Conservation (phyloP, 2,888 invertebrate species). For the Drosophila yooni region DNA sequence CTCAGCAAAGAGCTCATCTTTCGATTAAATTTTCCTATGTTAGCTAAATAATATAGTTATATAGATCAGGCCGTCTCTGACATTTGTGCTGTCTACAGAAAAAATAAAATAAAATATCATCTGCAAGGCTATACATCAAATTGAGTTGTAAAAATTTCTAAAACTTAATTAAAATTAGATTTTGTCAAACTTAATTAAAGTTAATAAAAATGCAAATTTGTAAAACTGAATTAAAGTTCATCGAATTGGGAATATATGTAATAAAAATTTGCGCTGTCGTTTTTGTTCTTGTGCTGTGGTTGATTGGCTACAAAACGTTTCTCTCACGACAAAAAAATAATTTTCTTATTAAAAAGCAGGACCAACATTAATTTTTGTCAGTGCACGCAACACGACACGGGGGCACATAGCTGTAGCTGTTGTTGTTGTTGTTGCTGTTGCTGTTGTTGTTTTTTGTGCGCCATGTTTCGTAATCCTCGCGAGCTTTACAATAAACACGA, state of each 20-base stretch:
- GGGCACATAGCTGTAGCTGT: constrained; percentile 6
- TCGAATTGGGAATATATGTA: neutral
- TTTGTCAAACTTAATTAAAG: neutral
- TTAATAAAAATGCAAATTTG: neutral
- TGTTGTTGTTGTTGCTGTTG: constrained; percentile 5
- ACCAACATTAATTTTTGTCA: neutral
- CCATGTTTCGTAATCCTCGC: constrained; percentile 65
- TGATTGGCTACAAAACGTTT: neutral
- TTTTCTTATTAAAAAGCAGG: neutral
- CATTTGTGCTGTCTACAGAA: no score
- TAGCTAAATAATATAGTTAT: no score
- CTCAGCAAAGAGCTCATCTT: neutral
- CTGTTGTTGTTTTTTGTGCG: constrained; percentile 21
- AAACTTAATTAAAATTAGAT: neutral
- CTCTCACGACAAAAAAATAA: neutral
- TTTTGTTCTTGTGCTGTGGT: neutral
- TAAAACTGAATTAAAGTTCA: neutral
- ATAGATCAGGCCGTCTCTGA: no score
- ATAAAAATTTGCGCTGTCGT: neutral
- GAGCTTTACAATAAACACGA: constrained; percentile 78
- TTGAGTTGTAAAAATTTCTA: neutral
- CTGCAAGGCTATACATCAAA: rapidly evolving
- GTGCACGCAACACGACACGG: constrained; percentile 35
- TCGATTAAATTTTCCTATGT: rapidly evolving
- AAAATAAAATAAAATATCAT: neutral